Base-by-base conservation (phyloP, 2,888 invertebrate genomes). In the Drosophila aldrichi region DNA sequence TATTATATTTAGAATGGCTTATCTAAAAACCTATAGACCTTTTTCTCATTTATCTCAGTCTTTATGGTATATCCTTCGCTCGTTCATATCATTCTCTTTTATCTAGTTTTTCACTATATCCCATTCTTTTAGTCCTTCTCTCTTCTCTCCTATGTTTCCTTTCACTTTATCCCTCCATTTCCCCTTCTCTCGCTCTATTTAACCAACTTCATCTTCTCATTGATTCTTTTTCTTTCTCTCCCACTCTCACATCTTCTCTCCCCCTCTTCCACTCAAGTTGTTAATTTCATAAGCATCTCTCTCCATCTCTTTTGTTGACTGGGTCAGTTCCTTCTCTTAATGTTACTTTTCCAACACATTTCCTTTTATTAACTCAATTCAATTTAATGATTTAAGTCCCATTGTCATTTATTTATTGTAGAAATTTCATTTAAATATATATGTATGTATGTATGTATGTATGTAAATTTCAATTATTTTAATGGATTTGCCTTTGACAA, bases 401-500 rank as follows among this genome's bases (percentile, higher is more conserved):
- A 52, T 9, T 20, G 34, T 36, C 36, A 52, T 16, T 36, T 52
- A 52, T 36, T 52, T 36, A 52, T 36, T 52, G 36, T 4, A 16
- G 20, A 52, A 22, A 52, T 36, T 36, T 29, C 25, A 40, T 25
- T 40, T 29, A 40, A 18, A 32, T 18, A n/a, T 25, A 29, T n/a
- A 48, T 22, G 3, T 22, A 3, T 22, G 3, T 3, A 22, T 22
- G 3, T 22, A 22, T 22, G 22, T 25, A 25, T 25, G 25, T 25
- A 25, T n/a, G 5, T 49, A 32, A 18, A 49, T 49, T 49, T 14
- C 41, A 49, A 25, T 48, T 38, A 48, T 38, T 38, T 20, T 32
- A 58, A 58, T 58, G 32, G 32, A 56, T 44, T 56, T 29, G 22
- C 6, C 25, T 36, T 8, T 56, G 36, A 43, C 36, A 61, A 61